Base-by-base conservation (phyloP, 92 coral and sea anemone genomes). In the Muricea muricata region DNA sequence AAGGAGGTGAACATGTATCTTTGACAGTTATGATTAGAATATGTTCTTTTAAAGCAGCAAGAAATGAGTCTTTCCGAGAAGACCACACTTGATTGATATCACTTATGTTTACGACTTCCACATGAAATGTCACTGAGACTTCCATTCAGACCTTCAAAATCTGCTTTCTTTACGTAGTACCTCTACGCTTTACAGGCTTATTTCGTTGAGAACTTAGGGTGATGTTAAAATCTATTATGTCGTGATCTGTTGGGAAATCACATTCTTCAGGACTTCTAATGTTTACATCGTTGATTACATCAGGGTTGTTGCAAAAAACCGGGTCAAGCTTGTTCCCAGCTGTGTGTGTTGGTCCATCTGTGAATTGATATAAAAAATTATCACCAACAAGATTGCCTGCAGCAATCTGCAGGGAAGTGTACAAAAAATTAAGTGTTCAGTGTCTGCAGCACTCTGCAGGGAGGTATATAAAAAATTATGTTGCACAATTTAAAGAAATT, bases 1-100 rank as follows among this genome's bases (percentile, higher is more conserved):
- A 86, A 15, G 93, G 93, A 65, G 87, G 89, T 24, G 85, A 86
- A 86, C 76, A 86, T n/a, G 73, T 89, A 58, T 89, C 92, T 33
- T 78, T 80, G 26, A 90, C 42, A 61, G 42, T 52, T 79, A 75
- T 87, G 9, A 56, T 54, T n/a, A 89, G 89, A 41, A 89, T 78
- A 34, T 73, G 78, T 31, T 87, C 66, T 15, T 73, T 88, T 72
- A 78, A 75, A 33, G 91, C 78, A 23, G 87, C 58, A 45, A 91
- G 54, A 61, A 65, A 65, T 4, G 72, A 29, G 0, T 29, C 29
- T 65, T 88, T 91, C 94, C 92, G 88, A 21, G 15, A 31, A 20
- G 70, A 30, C 88, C 88, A 85, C 34, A 65, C 37, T 65, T 65
- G 2, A 65, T 81, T 78, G 68, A 65, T 73, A n/a, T n/a, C 61